Percentiles rank a stretch among this genome's conserved stretches.
These are phyloP conservation scores for Pontoporia blainvillei DNA, from an alignment of 2,113 vertebrate species.

Conservation along the genomic window DNA sequence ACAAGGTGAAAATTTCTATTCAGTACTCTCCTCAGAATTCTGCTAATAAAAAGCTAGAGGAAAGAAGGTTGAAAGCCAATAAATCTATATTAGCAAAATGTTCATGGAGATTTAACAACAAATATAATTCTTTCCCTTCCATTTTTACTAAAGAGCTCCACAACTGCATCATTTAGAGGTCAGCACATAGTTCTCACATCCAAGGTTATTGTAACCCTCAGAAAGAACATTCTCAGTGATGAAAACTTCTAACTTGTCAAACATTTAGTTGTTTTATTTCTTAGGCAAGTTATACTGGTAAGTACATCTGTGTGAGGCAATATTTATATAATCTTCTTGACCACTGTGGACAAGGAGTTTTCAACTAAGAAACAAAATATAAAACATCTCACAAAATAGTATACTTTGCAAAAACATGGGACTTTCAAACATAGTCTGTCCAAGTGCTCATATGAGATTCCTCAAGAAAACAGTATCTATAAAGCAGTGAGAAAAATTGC, in stretches of 20 bases:
- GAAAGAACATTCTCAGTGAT: background rate
- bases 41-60: background rate
- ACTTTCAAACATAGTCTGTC: background rate
- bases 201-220: background rate
- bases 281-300: background rate
- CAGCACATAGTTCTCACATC: background rate
- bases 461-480: background rate
- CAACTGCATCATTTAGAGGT: background rate
- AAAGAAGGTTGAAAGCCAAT: background rate
- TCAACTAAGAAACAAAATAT: background rate
- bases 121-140: background rate
- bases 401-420: background rate
- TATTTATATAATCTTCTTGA: background rate
- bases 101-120: background rate
- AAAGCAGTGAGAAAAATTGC: background rate
- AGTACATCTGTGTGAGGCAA: background rate
- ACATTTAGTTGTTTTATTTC: background rate
- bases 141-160: background rate
- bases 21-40: background rate
- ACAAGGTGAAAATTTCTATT: background rate
- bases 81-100: background rate
- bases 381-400: conserved; percentile 4
- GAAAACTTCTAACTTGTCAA: conserved; percentile 3
- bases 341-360: background rate
- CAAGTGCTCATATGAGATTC: background rate